phyloP scores from a whole-genome alignment of 2,888 invertebrate species.

The Pycnomerus fuliginosus region DNA sequence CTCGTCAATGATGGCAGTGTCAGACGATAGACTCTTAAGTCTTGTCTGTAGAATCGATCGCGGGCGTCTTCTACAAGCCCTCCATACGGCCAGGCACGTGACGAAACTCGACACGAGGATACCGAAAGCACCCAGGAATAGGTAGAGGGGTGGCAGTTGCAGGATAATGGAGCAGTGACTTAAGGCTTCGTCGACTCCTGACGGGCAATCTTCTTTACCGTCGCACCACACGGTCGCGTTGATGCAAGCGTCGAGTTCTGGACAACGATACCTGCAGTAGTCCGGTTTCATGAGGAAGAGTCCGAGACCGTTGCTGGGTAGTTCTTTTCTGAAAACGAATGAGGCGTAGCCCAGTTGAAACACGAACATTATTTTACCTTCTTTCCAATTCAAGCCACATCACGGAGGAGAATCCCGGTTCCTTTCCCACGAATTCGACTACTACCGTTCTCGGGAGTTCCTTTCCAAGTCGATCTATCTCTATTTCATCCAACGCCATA shows the following conservation, averaged over 20 bases:
- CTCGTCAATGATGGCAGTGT: conserved; percentile 81
- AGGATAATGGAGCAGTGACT: conserved; percentile 77
- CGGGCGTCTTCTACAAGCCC: conserved; percentile 59
- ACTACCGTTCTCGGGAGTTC: conserved; percentile 70
- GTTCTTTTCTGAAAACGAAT: conserved; percentile 52
- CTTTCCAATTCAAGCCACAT: conserved; percentile 83
- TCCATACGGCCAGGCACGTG: conserved; percentile 43
- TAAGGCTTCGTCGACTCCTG: conserved; percentile 77
- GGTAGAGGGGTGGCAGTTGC: conserved; percentile 73
- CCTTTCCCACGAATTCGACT: conserved; percentile 77
- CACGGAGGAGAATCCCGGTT: conserved; percentile 72
- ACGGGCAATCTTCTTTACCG: conserved; percentile 75
- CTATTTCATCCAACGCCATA: conserved; percentile 53
- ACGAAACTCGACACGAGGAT: conserved; percentile 45
- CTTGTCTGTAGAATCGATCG: conserved; percentile 78
- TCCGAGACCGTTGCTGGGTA: conserved; percentile 58
- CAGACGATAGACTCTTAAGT: conserved; percentile 78
- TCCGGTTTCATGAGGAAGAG: conserved; percentile 60
- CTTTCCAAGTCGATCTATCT: conserved; percentile 60
- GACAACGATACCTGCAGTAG: conserved; percentile 74
- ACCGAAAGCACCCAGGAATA: conserved; percentile 55
- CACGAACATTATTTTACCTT: conserved; percentile 48
- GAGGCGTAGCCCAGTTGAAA: background rate
- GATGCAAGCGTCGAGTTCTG: conserved; percentile 80
- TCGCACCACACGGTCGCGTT: conserved; percentile 80